Conservation (phyloP, 2,797 vertebrate species). For the Triplophysa yarkandensis region DNA sequence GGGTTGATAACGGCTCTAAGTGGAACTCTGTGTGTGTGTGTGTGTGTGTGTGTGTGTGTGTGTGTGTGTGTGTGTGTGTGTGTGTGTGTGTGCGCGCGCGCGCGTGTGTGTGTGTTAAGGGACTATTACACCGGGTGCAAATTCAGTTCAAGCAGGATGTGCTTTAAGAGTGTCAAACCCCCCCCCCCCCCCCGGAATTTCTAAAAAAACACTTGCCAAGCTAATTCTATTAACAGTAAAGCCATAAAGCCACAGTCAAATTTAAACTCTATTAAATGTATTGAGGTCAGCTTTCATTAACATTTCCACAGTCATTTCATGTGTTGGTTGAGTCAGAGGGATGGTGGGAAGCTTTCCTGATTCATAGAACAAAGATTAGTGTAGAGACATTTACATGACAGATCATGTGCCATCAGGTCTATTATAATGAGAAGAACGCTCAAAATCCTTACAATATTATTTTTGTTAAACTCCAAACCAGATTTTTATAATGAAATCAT, state of each 20-base stretch:
- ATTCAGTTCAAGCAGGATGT: constrained; percentile 17
- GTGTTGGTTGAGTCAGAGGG: not conserved
- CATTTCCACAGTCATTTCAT: constrained; percentile 31
- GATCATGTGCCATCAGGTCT: not conserved
- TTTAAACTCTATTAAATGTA: constrained; percentile 14
- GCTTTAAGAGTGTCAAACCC: constrained; percentile 10
- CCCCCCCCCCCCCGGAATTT: too few relatives aligned
- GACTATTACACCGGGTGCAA: constrained; percentile 7
- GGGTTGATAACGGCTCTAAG: constrained; percentile 32
- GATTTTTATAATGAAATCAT: too few relatives aligned
- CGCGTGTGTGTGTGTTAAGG: constrained; percentile 2
- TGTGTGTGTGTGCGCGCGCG: not conserved
- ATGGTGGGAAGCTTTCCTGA: not conserved
- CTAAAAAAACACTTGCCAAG: constrained; percentile 16
- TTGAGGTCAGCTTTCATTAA: constrained; percentile 27
- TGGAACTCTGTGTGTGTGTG: constrained; percentile 18
- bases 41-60: not conserved
- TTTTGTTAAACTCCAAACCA: too few relatives aligned
- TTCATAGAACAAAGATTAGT: not conserved
- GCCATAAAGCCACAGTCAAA: constrained; percentile 1
- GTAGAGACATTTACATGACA: not conserved
- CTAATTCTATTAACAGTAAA: constrained; percentile 21
- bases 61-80: not conserved
- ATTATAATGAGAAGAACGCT: not conserved
- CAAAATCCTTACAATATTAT: not conserved